Evolutionary conservation across 2,797 vertebrate species (phyloP), one percentile per base, ranked within the genome.

Genomic region (Pteronotus mesoamericanus): DNA sequence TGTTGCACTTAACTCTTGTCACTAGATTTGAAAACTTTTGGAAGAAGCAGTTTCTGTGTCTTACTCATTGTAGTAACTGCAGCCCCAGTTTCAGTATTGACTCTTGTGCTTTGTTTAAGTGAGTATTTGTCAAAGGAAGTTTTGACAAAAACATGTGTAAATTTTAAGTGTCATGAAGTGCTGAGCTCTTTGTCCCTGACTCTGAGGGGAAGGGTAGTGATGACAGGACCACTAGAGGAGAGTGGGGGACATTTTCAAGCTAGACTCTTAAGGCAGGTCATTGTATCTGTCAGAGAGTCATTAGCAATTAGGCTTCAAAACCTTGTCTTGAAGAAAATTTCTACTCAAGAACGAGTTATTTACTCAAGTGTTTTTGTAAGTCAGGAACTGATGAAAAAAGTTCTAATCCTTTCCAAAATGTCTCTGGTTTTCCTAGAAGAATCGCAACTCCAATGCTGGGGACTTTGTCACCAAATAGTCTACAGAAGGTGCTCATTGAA

Each of bases 391-490:
- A 80, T 10, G 3, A 24, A 29, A 66, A 22, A 10, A 37, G 44
- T 66, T 82, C 78, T 89, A 88, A 84, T 39, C 16, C 18, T 90
- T 97, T 15, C 12, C 61, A 10, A 95, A 96, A 97, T 29, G 1
- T 37, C 71, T 86, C 42, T 94, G 93, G 32, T 94, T 82, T 97
- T 94, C 97, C 98, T 87, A 99, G 98, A 97, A 97, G 97, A 99
- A 99, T 96, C 98, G 97, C 97, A 98, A 97, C 97, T 98, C 98
- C 74, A 97, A 97, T 39, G 98, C 98, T n/a, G 96, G 98, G 94
- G 98, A 98, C 97, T 97, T 98, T 46, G 83, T 71, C 32, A 98
- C 98, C 97, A 98, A 98, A 97, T 99, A 99, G 98, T 96, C 95
- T 94, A 68, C 24, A 55, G 94, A 95, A 97, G 95, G 74, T 29